Evolutionary conservation across 2,113 vertebrate species (phyloP), one percentile per base, ranked within the genome.

Genomic region (Periophthalmodon schlosseri): DNA sequence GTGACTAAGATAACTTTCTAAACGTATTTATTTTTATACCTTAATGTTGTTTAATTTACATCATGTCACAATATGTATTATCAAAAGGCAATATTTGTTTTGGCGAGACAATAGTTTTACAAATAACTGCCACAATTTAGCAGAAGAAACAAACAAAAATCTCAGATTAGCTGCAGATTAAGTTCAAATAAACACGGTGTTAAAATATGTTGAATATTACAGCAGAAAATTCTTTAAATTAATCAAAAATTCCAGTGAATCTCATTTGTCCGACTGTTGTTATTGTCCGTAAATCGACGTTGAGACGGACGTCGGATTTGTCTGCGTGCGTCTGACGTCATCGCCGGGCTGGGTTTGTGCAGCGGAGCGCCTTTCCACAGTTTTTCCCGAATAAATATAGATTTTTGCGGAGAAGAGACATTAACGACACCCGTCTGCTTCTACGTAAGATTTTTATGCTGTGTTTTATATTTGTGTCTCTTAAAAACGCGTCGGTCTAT

Each of bases 311-410:
- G 63, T 44, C 34, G 63, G 63, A 65, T 44, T 39, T 65, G 34
- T 44, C 34, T n/a, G 34, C 33, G 63, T 39, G 34, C 63, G 63
- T 65, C 34, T 65, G 63, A 65, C 63, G 63, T 65, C 34, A 65
- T 44, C 34, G 33, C 63, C 34, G 63, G 63, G 63, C 34, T 65
- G 63, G 63, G 63, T 39, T 20, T 21, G 5, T 11, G 33, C 63
- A n/a, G 34, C 18, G 18, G 15, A 39, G 63, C 63, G 34, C 18
- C 34, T 39, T 44, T 61, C n/a, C 34, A 20, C 20, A 18, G 9
- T 44, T 44, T 12, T 21, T 10, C 8, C 20, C 10, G 10, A 13
- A 4, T 5, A 44, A 21, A 44, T 64, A 65, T n/a, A 1, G 33
- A 65, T 39, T 39, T 65, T 65, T n/a, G 1, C 6, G 7, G 3